These are phyloP conservation scores for Leucophenga montana DNA, from an alignment of 2,888 invertebrate genomes.

Conservation along the genomic window DNA sequence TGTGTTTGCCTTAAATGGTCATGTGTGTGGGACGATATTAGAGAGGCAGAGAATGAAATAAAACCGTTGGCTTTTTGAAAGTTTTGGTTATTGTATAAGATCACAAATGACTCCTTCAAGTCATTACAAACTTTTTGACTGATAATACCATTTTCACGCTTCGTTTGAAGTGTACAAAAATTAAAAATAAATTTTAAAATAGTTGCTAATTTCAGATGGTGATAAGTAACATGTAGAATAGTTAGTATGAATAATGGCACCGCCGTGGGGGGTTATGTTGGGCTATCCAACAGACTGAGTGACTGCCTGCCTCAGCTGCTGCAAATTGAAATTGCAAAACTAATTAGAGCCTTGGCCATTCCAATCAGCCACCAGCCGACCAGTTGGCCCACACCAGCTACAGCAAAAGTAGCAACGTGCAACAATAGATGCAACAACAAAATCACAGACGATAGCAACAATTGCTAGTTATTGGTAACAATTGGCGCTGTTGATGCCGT, in stretches of 20 bases:
- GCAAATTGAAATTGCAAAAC: conserved; percentile 66
- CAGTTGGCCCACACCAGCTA: neutral
- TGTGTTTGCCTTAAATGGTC: too few species aligned
- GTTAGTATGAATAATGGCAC: too few species aligned
- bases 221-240: too few species aligned
- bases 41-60: too few species aligned
- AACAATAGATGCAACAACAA: conserved; percentile 41
- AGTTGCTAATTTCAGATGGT: neutral
- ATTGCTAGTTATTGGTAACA: conserved; percentile 38
- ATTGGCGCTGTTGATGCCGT: conserved; percentile 38
- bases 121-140: too few species aligned
- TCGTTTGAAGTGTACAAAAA: too few species aligned
- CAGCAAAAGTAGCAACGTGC: neutral
- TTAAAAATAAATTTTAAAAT: neutral
- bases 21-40: too few species aligned
- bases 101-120: too few species aligned
- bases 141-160: too few species aligned
- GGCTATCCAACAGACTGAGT: neutral
- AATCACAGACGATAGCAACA: conserved; percentile 32
- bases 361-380: neutral
- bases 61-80: too few species aligned
- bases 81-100: too few species aligned
- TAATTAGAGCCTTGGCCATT: conserved; percentile 62
- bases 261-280: too few species aligned
- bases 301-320: conserved; percentile 4